These are phyloP conservation scores for Philopedon plagiatum DNA, from an alignment of 2,888 invertebrate species.

Conservation along the genomic window DNA sequence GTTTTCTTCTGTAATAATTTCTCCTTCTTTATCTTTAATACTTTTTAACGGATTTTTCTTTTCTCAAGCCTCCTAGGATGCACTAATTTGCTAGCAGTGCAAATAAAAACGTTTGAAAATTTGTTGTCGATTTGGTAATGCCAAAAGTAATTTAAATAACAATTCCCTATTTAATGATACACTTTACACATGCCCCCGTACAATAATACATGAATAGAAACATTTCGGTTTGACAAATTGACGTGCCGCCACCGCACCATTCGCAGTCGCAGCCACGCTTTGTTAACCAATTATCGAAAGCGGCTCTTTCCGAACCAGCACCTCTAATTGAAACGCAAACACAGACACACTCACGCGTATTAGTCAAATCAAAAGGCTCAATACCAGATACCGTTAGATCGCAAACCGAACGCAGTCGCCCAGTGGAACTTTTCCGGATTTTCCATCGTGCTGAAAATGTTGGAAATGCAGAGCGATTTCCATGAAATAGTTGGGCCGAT, in stretches of 20 bases:
- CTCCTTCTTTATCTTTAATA: no score
- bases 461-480: slow-evolving; percentile 37
- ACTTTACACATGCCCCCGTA: no score
- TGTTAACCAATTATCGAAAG: slow-evolving; percentile 46
- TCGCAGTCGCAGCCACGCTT: slow-evolving; percentile 5
- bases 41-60: no score
- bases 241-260: background rate
- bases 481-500: slow-evolving; percentile 54
- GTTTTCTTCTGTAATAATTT: no score
- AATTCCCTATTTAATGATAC: no score
- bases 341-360: slow-evolving; percentile 51
- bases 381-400: slow-evolving; percentile 63
- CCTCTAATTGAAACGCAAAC: slow-evolving; percentile 48
- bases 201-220: no score
- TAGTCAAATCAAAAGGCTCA: slow-evolving; percentile 65
- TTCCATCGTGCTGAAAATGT: no score
- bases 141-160: no score
- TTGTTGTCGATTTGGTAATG: no score
- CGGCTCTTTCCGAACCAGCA: slow-evolving; percentile 42
- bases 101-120: no score
- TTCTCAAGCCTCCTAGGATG: no score
- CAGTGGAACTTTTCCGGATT: slow-evolving; percentile 49
- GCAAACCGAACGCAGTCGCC: slow-evolving; percentile 59
- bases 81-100: no score
- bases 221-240: slow-evolving; percentile 9